Base-by-base conservation (phyloP, 2,797 vertebrate genomes). In the Sphaeramia orbicularis region DNA sequence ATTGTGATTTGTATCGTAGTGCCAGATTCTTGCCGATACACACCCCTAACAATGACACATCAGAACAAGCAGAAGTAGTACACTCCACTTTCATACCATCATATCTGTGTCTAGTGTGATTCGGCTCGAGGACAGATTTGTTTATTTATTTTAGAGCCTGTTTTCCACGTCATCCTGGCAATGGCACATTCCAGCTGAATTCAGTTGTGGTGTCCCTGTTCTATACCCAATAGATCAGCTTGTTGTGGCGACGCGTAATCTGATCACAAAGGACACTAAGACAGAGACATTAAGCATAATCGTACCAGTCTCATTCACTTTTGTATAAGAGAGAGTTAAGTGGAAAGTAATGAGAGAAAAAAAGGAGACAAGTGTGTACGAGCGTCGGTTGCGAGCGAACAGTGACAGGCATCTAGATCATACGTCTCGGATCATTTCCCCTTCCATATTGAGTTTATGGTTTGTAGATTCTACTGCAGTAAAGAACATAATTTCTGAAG, bases 381-480 rank as follows among this genome's bases (percentile, higher is more conserved):
- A 66, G 62, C 63, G 63, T 65, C 63, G 40, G 64, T 63, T 72
- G 74, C 43, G 32, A 74, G 66, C 50, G 65, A 85, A 80, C 80
- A 84, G 76, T 85, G 85, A 89, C 84, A 83, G 81, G 41, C 76
- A 72, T 72, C 55, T 73, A 79, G 62, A 91, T 88, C 74, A 85
- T 75, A 47, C 53, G 81, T 84, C 77, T 79, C 47, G 82, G 85
- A 83, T 83, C 55, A 85, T 89, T 87, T 85, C 68, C 74, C 51
- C 56, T 72, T 72, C 80, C 61, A 81, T 81, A 84, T 82, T 80
- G 86, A 75, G 76, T 70, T 80, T 83, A 87, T 76, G 78, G 73
- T 86, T 92, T 89, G 85, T 83, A 79, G 74, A 86, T 69, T 86
- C 73, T 74, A 54, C 64, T 77, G 72, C 74, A 74, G 80, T 81